Conservation (phyloP, 2,888 invertebrate species). For the Polymixis lichenea region DNA sequence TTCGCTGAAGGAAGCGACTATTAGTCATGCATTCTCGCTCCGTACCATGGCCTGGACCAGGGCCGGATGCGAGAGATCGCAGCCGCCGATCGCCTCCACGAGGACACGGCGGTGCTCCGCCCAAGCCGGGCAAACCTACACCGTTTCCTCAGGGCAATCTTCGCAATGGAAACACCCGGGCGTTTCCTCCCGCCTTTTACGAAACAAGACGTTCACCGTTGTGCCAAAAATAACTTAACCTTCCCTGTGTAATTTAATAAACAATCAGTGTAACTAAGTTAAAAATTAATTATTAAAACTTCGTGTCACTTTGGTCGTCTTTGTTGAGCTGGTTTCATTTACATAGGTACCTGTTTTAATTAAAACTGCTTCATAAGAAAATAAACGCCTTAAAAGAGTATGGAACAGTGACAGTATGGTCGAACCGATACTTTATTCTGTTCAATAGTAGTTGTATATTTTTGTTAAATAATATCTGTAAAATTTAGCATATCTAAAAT, state of each 20-base stretch:
- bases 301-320: conserved; percentile 48
- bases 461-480: background rate
- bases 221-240: conserved; percentile 24
- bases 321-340: conserved; percentile 50
- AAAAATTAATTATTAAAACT: conserved; percentile 54
- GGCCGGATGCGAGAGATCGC: too few relatives aligned
- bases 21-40: too few relatives aligned
- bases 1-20: too few relatives aligned
- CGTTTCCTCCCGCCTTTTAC: too few relatives aligned
- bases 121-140: too few relatives aligned
- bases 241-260: conserved; percentile 42
- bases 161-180: too few relatives aligned
- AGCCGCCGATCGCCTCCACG: too few relatives aligned
- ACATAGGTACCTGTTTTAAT: conserved; percentile 35
- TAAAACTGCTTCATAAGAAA: conserved; percentile 36
- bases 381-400: conserved; percentile 4
- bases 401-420: background rate
- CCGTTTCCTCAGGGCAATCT: too few relatives aligned
- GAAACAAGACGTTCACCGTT: conserved; percentile 18
- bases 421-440: background rate
- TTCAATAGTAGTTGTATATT: background rate
- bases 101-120: too few relatives aligned
- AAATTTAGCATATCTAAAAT: conserved; percentile 14
- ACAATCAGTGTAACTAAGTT: conserved; percentile 43
- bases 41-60: too few relatives aligned